Evolutionary conservation across 2,113 vertebrate genomes (phyloP).

Genomic region (Uria lomvia): DNA sequence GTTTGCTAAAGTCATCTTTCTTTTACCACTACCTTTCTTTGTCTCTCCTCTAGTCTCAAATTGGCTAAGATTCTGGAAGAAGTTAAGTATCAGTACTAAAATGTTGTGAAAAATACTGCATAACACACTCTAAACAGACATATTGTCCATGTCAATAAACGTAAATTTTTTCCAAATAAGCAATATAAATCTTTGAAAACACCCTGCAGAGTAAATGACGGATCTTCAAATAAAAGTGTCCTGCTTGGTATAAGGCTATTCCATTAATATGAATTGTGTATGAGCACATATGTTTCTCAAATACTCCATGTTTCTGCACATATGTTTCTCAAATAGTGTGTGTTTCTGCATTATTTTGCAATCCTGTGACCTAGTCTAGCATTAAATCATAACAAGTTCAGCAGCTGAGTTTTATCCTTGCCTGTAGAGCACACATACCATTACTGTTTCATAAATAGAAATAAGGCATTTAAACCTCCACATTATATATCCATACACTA

Average conservation of each 20-base stretch:
- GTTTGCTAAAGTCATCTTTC: slow-evolving; percentile 11
- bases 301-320: background rate
- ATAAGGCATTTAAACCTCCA: background rate
- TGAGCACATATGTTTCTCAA: background rate
- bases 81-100: background rate
- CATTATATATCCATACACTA: background rate
- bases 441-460: background rate
- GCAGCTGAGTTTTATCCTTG: background rate
- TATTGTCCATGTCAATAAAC: background rate
- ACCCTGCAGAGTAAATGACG: background rate
- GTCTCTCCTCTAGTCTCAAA: background rate
- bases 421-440: background rate
- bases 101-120: background rate
- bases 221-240: background rate
- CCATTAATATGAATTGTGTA: background rate
- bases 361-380: background rate
- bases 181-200: background rate
- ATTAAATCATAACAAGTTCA: slow-evolving; percentile 11
- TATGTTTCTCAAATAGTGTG: background rate
- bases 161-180: background rate
- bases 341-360: slow-evolving; percentile 24
- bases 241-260: background rate
- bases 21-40: slow-evolving; percentile 43
- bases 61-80: background rate
- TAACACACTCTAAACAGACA: background rate